Conservation (phyloP, 2,888 invertebrate species). For the Aplocera efformata region DNA sequence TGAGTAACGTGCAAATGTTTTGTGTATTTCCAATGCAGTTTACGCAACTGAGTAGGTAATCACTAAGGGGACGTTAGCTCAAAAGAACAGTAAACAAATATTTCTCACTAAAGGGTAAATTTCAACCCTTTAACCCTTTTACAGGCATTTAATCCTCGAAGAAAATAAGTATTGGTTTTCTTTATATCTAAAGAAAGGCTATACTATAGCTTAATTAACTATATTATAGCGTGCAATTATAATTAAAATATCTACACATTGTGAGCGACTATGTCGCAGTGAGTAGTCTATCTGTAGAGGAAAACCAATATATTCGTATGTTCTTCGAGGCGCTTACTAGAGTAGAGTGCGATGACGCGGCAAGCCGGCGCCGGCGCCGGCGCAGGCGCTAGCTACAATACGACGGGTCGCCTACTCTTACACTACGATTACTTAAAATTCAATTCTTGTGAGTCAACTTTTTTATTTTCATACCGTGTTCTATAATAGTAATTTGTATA, state of each 20-base stretch:
- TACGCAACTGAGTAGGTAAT: slow-evolving; percentile 52
- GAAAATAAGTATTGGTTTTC: slow-evolving; percentile 24
- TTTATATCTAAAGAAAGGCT: slow-evolving; percentile 19
- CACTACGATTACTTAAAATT: slow-evolving; percentile 69
- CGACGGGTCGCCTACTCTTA: slow-evolving; percentile 57
- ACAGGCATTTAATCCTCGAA: slow-evolving; percentile 22
- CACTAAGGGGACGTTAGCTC: slow-evolving; percentile 50
- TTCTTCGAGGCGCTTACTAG: slow-evolving; percentile 20
- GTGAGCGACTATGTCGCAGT: slow-evolving; percentile 23
- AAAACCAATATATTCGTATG: slow-evolving; percentile 25
- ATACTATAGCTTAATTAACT: background rate
- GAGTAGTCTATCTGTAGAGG: slow-evolving; percentile 17
- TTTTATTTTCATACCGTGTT: slow-evolving; percentile 79
- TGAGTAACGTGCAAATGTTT: slow-evolving; percentile 66
- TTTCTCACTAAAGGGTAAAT: slow-evolving; percentile 22
- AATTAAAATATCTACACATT: slow-evolving; percentile 23
- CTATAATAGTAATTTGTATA: slow-evolving; percentile 80
- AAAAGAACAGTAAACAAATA: slow-evolving; percentile 42
- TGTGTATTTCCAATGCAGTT: slow-evolving; percentile 70
- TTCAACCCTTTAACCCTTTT: slow-evolving; percentile 15
- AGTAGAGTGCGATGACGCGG: slow-evolving; percentile 21
- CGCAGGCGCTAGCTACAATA: slow-evolving; percentile 34
- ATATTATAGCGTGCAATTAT: slow-evolving; percentile 22
- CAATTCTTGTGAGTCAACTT: slow-evolving; percentile 77
- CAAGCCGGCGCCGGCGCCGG: slow-evolving; percentile 35